Percentiles rank a stretch among this genome's conserved stretches.
Conservation (phyloP, 2,113 vertebrate species). For the Acrocephalus kingi region DNA sequence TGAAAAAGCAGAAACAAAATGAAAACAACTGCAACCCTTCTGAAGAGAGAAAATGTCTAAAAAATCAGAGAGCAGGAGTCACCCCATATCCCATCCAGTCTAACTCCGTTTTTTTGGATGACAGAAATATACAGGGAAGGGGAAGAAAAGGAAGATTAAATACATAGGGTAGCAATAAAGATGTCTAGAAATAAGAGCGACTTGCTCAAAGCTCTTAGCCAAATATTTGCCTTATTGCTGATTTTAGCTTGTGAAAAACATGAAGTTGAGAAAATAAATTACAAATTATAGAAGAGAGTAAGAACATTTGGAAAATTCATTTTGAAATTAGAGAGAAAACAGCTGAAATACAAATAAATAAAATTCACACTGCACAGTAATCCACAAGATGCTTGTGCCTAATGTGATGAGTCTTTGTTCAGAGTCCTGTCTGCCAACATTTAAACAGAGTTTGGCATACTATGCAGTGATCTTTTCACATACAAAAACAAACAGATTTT, state of each 20-base stretch:
- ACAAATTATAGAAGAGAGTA: neutral
- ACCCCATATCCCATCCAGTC: neutral
- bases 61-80: neutral
- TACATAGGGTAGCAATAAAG: neutral
- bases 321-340: neutral
- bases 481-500: conserved; percentile 35
- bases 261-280: neutral
- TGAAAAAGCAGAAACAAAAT: neutral
- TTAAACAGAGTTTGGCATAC: conserved; percentile 16
- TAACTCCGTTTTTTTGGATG: neutral
- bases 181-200: neutral
- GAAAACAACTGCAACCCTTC: neutral
- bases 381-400: neutral
- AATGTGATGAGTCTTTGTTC: conserved; percentile 6
- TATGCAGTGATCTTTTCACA: neutral
- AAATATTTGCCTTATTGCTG: neutral
- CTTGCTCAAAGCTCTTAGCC: neutral
- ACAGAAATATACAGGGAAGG: neutral
- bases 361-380: neutral
- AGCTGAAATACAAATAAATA: neutral
- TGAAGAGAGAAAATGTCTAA: neutral
- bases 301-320: neutral
- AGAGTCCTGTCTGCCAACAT: neutral
- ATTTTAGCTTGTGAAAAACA: neutral
- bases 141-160: neutral